Percentiles rank a stretch among this genome's conserved stretches.
phyloP scores from a whole-genome alignment of 2,113 vertebrate genomes.

The Myotis davidii region DNA sequence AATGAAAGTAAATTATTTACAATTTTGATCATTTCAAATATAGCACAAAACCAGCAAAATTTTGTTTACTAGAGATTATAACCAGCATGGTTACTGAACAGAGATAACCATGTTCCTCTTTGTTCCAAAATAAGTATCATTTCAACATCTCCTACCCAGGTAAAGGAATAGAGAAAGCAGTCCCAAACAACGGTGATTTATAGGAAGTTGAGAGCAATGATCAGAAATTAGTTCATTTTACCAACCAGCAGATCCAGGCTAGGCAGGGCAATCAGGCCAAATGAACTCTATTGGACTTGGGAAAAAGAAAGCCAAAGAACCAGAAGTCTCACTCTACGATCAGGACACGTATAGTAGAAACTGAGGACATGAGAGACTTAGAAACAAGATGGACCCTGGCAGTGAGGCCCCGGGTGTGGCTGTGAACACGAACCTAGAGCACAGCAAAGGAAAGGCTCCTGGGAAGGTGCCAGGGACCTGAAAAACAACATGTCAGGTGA shows the following conservation, averaged over 20 bases:
- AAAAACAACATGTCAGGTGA: not conserved
- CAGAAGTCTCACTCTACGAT: not conserved
- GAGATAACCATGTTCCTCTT: not conserved
- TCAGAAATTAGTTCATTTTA: not conserved
- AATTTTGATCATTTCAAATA: slow-evolving; percentile 28
- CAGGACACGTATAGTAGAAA: accelerated
- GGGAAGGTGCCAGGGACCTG: not conserved
- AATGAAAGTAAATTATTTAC: slow-evolving; percentile 21
- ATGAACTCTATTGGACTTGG: not conserved
- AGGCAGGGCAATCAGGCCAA: not conserved
- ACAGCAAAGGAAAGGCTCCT: no score
- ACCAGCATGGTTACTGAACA: not conserved
- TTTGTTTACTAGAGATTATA: not conserved
- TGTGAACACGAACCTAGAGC: accelerated
- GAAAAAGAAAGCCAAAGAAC: not conserved
- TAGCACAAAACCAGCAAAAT: not conserved
- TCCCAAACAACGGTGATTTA: not conserved
- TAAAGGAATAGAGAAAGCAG: not conserved
- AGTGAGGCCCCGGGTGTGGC: accelerated
- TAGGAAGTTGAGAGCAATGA: not conserved
- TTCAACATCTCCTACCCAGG: not conserved
- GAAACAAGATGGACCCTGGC: not conserved
- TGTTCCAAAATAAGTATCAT: not conserved
- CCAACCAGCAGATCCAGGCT: not conserved
- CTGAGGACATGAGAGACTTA: not conserved